These are phyloP conservation scores for Nemapogon koenigi DNA, from an alignment of 2,888 invertebrate genomes.

Conservation along the genomic window DNA sequence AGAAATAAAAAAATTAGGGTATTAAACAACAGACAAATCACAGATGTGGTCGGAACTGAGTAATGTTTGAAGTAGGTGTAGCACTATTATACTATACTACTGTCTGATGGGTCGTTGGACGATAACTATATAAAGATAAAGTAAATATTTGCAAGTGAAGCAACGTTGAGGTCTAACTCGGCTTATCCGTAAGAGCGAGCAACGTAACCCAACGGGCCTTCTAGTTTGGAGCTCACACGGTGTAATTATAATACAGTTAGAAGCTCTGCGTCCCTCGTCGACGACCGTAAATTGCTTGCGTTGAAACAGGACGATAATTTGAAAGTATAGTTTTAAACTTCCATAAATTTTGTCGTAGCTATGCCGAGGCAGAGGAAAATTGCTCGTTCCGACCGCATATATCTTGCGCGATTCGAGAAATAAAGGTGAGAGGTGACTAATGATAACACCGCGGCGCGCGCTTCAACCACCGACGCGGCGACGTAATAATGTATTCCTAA, in stretches of 20 bases:
- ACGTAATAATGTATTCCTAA: constrained; percentile 13
- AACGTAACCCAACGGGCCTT: constrained; percentile 10
- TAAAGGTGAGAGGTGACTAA: constrained; percentile 15
- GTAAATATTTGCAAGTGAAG: no score
- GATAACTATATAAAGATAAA: no score
- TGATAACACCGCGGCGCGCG: constrained; percentile 10
- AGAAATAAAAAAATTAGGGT: no score
- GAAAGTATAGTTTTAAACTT: constrained; percentile 19
- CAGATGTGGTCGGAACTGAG: no score
- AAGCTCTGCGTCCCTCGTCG: constrained; percentile 9
- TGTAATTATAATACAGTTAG: constrained; percentile 12
- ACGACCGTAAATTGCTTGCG: constrained; percentile 14
- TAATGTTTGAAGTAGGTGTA: no score
- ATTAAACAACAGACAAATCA: no score
- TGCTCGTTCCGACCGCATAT: constrained; percentile 15
- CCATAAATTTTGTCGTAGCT: constrained; percentile 15
- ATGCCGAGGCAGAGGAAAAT: constrained; percentile 13
- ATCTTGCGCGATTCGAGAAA: constrained; percentile 15
- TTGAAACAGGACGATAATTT: constrained; percentile 14
- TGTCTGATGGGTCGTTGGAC: no score
- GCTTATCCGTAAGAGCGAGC: no score
- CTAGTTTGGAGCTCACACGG: constrained; percentile 11
- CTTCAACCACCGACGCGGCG: constrained; percentile 11
- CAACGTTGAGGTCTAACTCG: no score
- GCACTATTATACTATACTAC: no score